A percentile compares a stretch with the other conserved stretches of the same genome.
These are phyloP conservation scores for Phrixothrix hirtus DNA, from an alignment of 2,888 invertebrate genomes.

Conservation along the genomic window DNA sequence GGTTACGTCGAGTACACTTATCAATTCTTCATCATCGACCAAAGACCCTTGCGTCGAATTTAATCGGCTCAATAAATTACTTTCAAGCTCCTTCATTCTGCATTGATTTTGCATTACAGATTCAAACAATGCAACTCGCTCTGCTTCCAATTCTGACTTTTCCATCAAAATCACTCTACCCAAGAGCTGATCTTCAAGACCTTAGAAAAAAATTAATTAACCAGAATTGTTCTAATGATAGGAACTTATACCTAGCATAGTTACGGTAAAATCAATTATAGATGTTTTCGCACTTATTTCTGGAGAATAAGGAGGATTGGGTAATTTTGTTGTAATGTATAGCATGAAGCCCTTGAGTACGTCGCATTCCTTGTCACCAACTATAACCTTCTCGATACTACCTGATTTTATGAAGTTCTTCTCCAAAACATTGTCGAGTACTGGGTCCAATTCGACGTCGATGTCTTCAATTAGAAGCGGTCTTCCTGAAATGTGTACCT, in stretches of 20 bases:
- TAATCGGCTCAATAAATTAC: constrained; percentile 85
- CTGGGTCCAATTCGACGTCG: constrained; percentile 92
- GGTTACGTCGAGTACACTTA: constrained; percentile 79
- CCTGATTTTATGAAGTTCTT: constrained; percentile 98
- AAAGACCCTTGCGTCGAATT: constrained; percentile 92
- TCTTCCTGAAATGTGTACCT: constrained; percentile 66
- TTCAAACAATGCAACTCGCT: constrained; percentile 89
- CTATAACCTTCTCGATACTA: constrained; percentile 90
- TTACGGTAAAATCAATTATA: constrained; percentile 97
- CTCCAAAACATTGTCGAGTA: constrained; percentile 93
- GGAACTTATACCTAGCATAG: constrained; percentile 78
- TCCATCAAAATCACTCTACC: constrained; percentile 95
- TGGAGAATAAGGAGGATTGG: constrained; percentile 95
- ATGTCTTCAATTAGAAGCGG: constrained; percentile 95
- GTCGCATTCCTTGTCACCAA: constrained; percentile 96
- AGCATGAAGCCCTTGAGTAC: constrained; percentile 94
- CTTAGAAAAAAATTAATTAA: too few relatives aligned
- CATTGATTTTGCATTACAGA: constrained; percentile 96
- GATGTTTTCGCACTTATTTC: constrained; percentile 96
- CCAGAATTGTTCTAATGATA: too few relatives aligned
- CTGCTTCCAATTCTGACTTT: constrained; percentile 93
- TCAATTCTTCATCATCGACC: constrained; percentile 94
- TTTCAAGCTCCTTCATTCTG: constrained; percentile 94
- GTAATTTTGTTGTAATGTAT: constrained; percentile 94
- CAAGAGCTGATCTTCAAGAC: constrained; percentile 91